Conservation (phyloP, 2,797 vertebrate species). For the Gymnoscopelus braueri region DNA sequence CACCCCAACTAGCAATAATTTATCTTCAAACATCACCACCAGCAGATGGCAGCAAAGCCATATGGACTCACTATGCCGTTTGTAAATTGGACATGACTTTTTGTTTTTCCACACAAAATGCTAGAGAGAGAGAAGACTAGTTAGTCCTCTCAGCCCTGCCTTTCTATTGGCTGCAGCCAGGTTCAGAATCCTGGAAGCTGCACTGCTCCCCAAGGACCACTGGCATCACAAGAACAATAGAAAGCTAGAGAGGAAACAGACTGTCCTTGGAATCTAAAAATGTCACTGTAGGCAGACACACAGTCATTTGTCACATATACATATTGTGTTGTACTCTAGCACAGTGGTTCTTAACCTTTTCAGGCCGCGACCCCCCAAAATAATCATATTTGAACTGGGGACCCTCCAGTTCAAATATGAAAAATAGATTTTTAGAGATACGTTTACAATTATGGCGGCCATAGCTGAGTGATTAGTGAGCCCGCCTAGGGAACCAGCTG, state of each 20-base stretch:
- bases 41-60: conserved; percentile 60
- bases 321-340: neutral
- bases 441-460: too few relatives aligned
- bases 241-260: conserved; percentile 76
- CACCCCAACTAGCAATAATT: too few relatives aligned
- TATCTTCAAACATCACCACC: conserved; percentile 25
- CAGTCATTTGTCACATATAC: conserved; percentile 31
- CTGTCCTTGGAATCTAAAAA: conserved; percentile 86
- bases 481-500: too few relatives aligned
- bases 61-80: neutral
- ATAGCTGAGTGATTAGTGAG: too few relatives aligned
- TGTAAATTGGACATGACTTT: conserved; percentile 10
- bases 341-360: too few relatives aligned
- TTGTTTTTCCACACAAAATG: conserved; percentile 17
- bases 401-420: too few relatives aligned
- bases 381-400: too few relatives aligned
- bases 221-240: conserved; percentile 77
- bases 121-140: conserved; percentile 32
- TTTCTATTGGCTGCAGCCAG: conserved; percentile 35
- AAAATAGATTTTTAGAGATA: too few relatives aligned
- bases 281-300: conserved; percentile 59
- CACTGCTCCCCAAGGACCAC: conserved; percentile 53
- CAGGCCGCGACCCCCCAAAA: too few relatives aligned
- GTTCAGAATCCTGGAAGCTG: conserved; percentile 27
- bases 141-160: conserved; percentile 26